Conservation (phyloP, 2,888 invertebrate species). For the Synanthedon vespiformis region DNA sequence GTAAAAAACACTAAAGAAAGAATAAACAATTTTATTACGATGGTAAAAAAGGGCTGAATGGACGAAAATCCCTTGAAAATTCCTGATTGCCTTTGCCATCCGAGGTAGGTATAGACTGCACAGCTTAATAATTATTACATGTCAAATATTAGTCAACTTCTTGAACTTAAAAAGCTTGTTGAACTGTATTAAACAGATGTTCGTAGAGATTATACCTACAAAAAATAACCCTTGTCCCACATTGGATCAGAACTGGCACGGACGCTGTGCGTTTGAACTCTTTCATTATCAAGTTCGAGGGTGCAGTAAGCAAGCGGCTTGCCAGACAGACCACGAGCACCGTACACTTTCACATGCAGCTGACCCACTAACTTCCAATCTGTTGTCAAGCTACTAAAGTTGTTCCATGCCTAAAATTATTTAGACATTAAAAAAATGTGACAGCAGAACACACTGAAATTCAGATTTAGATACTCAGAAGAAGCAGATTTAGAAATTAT, state of each 20-base stretch:
- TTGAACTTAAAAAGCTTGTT: neutral
- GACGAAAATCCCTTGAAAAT: too few species aligned
- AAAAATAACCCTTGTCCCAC: slow-evolving; percentile 50
- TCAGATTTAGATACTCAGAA: too few species aligned
- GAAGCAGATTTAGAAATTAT: too few species aligned
- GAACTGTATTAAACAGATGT: too few species aligned
- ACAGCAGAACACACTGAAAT: neutral
- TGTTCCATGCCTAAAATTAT: slow-evolving; percentile 6
- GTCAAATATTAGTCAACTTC: neutral
- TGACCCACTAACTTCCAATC: slow-evolving; percentile 41
- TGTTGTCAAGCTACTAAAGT: slow-evolving; percentile 1
- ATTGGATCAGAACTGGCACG: slow-evolving; percentile 26
- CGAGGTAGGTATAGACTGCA: neutral
- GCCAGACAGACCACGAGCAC: slow-evolving; percentile 39
- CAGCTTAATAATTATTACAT: too few species aligned
- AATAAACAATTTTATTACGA: too few species aligned
- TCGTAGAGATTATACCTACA: slow-evolving; percentile 30
- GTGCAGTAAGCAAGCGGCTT: slow-evolving; percentile 44
- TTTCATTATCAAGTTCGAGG: slow-evolving; percentile 50
- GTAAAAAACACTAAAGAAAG: too few species aligned
- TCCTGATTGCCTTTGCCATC: neutral
- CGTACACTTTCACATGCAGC: slow-evolving; percentile 39
- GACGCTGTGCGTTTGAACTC: slow-evolving; percentile 38
- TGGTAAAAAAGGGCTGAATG: too few species aligned
- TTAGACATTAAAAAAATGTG: neutral